Evolutionary conservation across 2,113 vertebrate genomes (phyloP).

Genomic region (Calidris pugnax): DNA sequence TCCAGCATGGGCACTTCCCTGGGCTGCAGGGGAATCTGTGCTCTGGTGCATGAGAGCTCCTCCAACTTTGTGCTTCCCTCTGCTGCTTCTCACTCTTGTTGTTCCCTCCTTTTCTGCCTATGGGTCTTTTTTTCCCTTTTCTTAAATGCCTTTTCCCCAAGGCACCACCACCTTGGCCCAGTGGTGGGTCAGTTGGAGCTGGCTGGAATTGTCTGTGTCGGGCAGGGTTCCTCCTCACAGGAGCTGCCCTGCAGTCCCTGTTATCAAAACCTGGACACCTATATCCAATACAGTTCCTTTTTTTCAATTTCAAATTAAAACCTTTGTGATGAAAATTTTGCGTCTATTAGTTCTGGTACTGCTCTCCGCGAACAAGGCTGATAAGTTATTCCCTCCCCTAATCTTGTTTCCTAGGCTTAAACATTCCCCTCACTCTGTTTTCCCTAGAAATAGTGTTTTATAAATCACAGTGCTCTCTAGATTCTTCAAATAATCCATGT

Average conservation of each 20-base stretch:
- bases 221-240: neutral
- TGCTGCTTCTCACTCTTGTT: neutral
- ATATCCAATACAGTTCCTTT: neutral
- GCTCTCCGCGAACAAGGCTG: neutral
- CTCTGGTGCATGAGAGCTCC: neutral
- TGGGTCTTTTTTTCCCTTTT: neutral
- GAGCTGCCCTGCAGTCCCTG: rapidly evolving
- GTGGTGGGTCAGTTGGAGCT: rapidly evolving
- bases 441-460: neutral
- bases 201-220: rapidly evolving
- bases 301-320: neutral
- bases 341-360: neutral
- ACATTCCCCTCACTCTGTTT: neutral
- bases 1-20: neutral
- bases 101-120: neutral
- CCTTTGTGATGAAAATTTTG: neutral
- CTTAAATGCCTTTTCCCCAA: rapidly evolving
- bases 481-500: neutral
- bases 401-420: neutral
- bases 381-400: neutral
- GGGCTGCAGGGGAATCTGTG: neutral
- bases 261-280: neutral
- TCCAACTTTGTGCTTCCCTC: neutral
- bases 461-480: neutral
- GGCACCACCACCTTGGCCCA: rapidly evolving